Evolutionary conservation across 2,113 vertebrate genomes (phyloP).

Genomic region (Dromaius novaehollandiae): DNA sequence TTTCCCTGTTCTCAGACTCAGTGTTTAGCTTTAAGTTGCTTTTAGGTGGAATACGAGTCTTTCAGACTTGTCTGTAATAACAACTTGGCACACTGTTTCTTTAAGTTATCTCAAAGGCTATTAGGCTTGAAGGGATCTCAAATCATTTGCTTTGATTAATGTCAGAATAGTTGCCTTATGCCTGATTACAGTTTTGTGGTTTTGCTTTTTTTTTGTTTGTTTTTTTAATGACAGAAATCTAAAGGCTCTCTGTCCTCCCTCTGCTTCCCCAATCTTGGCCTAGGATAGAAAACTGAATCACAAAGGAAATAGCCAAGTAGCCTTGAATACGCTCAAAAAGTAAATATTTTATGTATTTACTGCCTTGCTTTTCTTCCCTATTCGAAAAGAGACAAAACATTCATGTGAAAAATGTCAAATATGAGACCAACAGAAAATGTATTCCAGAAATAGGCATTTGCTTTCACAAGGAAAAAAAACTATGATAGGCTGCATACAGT

Average conservation of each 20-base stretch:
- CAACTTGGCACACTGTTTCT: neutral
- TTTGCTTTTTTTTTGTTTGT: neutral
- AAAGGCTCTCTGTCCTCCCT: neutral
- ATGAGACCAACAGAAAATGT: neutral
- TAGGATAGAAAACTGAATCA: neutral
- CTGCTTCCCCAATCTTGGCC: neutral
- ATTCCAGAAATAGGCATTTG: neutral
- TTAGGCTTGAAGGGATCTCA: neutral
- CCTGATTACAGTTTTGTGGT: neutral
- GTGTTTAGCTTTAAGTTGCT: neutral
- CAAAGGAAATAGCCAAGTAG: neutral
- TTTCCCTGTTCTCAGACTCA: neutral
- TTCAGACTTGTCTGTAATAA: neutral
- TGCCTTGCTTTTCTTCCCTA: neutral
- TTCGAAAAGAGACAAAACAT: neutral
- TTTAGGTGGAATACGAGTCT: neutral
- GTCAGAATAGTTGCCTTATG: neutral
- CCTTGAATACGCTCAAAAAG: neutral
- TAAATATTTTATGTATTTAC: neutral
- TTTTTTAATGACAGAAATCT: neutral
- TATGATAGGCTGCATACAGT: rapidly evolving
- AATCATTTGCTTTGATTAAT: neutral
- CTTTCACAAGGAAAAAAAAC: neutral
- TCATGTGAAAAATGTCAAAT: neutral
- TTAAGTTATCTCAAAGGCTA: neutral